Conservation (phyloP, 2,113 vertebrate species). For the Nanorana parkeri region DNA sequence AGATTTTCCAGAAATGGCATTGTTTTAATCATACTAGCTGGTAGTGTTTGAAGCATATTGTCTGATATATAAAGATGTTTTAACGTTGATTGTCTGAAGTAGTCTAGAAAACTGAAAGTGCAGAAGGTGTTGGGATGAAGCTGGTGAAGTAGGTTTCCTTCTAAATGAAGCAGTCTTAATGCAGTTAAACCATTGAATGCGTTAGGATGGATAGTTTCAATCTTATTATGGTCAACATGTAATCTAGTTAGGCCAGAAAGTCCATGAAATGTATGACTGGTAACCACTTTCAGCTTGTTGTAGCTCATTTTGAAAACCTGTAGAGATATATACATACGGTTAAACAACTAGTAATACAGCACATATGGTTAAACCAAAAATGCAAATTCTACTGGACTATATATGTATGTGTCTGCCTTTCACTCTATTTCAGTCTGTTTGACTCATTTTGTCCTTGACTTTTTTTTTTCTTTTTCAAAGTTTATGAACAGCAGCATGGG, state of each 20-base stretch:
- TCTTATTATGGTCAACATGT: conserved; percentile 89
- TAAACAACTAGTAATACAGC: too few species aligned
- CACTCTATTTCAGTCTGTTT: too few species aligned
- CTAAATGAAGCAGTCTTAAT: conserved; percentile 85
- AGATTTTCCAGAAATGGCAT: conserved; percentile 86
- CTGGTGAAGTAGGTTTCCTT: conserved; percentile 85
- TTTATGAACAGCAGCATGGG: too few species aligned
- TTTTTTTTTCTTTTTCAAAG: too few species aligned
- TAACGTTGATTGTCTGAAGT: conserved; percentile 83
- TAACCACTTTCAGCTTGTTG: conserved; percentile 84
- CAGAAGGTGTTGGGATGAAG: conserved; percentile 85
- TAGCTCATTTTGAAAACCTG: conserved; percentile 94
- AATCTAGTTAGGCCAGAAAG: conserved; percentile 80
- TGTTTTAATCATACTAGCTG: conserved; percentile 67
- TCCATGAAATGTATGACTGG: conserved; percentile 75
- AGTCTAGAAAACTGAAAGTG: conserved; percentile 79
- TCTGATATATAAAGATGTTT: conserved; percentile 88
- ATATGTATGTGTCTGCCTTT: too few species aligned
- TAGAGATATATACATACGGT: not conserved
- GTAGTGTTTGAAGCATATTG: conserved; percentile 77
- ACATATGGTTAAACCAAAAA: too few species aligned
- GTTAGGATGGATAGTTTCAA: conserved; percentile 87
- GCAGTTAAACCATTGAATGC: conserved; percentile 85
- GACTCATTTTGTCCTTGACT: too few species aligned
- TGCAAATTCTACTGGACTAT: too few species aligned